Percentiles rank a stretch among this genome's conserved stretches.
These are phyloP conservation scores for Hydrotaea diabolus DNA, from an alignment of 2,888 invertebrate species.

Conservation along the genomic window DNA sequence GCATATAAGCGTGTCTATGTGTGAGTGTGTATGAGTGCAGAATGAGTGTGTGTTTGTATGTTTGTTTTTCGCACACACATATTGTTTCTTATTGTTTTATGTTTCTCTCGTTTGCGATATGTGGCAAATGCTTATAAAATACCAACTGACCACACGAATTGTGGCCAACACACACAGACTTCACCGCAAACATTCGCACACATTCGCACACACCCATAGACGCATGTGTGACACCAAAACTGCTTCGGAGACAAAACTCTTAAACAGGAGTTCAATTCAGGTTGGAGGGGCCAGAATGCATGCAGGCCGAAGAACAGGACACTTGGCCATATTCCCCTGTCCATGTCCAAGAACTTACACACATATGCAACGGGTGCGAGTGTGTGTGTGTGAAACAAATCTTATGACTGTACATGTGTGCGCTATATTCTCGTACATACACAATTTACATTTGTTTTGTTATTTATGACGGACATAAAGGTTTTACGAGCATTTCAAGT, in stretches of 20 bases:
- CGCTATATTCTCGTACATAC: not conserved
- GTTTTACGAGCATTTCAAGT: conserved; percentile 60
- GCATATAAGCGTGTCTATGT: conserved; percentile 16
- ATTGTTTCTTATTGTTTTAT: conserved; percentile 52
- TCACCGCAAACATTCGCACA: conserved; percentile 28
- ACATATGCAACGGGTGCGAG: conserved; percentile 4
- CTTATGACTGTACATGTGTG: too few relatives aligned
- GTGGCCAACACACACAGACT: conserved; percentile 8
- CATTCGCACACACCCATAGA: not conserved
- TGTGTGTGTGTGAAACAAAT: conserved; percentile 16
- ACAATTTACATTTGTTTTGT: conserved; percentile 44
- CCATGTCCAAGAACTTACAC: not conserved
- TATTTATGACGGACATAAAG: conserved; percentile 64
- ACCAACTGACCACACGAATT: conserved; percentile 54
- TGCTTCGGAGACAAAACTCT: conserved; percentile 58
- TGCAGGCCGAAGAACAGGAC: conserved; percentile 23
- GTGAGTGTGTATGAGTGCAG: conserved; percentile 10
- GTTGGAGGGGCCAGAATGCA: conserved; percentile 45
- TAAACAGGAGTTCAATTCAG: conserved; percentile 54
- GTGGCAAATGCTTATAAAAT: conserved; percentile 56
- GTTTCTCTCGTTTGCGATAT: conserved; percentile 50
- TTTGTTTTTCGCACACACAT: conserved; percentile 31
- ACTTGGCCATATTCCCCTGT: conserved; percentile 11
- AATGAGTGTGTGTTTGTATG: conserved; percentile 34
- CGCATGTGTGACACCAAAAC: conserved; percentile 55